Conservation (phyloP, 2,888 invertebrate genomes). For the Ptilodon capucinus region DNA sequence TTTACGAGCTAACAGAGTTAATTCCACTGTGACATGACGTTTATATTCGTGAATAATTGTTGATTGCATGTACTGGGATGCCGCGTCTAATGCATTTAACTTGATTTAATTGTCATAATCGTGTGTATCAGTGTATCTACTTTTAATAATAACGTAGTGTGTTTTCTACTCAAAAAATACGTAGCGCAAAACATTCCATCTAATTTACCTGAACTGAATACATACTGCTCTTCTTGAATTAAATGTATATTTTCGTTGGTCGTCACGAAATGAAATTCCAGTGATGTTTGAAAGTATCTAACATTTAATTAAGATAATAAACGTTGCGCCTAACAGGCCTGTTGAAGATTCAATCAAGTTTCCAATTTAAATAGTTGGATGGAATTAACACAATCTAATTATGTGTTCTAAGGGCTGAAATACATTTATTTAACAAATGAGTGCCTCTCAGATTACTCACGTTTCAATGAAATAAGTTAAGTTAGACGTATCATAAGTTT, state of each 20-base stretch:
- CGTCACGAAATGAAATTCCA: conserved; percentile 31
- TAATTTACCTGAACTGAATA: neutral
- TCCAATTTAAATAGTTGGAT: conserved; percentile 34
- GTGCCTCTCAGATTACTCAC: conserved; percentile 4
- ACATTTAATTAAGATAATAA: conserved; percentile 40
- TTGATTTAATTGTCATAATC: conserved; percentile 35
- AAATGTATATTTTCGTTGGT: conserved; percentile 22
- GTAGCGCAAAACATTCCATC: neutral
- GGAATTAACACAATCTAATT: conserved; percentile 33
- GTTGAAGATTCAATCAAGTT: conserved; percentile 37
- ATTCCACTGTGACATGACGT: conserved; percentile 78
- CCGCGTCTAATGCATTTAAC: conserved; percentile 40
- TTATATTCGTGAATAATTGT: conserved; percentile 80
- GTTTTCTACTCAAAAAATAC: neutral
- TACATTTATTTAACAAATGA: conserved; percentile 18
- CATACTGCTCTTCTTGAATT: neutral
- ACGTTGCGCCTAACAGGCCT: conserved; percentile 25
- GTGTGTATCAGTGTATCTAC: conserved; percentile 21
- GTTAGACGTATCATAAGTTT: neutral
- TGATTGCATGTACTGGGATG: conserved; percentile 56
- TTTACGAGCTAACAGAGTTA: conserved; percentile 82
- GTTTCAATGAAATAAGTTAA: conserved; percentile 1
- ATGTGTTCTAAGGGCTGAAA: conserved; percentile 17
- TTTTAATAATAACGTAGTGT: neutral
- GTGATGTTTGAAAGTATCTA: conserved; percentile 29